These are phyloP conservation scores for Drosophila sordidapex DNA, from an alignment of 2,888 invertebrate species.

Conservation along the genomic window DNA sequence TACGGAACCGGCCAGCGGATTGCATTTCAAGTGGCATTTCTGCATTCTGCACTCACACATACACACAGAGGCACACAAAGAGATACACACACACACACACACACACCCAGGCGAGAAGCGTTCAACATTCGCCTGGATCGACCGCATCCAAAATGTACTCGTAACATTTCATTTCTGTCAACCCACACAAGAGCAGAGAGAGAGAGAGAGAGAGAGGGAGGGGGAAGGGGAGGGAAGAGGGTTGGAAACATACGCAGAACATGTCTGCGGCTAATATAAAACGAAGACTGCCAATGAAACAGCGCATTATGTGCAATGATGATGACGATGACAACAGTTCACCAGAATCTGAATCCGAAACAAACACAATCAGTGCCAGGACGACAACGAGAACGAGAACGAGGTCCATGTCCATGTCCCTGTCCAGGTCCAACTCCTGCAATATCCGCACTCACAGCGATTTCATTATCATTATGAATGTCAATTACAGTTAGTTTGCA, in stretches of 20 bases:
- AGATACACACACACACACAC: constrained; percentile 21
- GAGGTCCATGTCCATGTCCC: constrained; percentile 7
- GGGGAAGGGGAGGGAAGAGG: not conserved
- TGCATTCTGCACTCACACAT: constrained; percentile 60
- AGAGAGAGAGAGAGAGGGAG: not conserved
- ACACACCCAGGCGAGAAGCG: constrained; percentile 33
- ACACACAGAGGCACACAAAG: constrained; percentile 41
- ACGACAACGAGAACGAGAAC: not conserved
- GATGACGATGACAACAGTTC: constrained; percentile 20
- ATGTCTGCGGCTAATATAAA: constrained; percentile 80
- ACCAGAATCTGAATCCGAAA: constrained; percentile 13
- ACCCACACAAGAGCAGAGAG: constrained; percentile 21
- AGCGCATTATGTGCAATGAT: constrained; percentile 43
- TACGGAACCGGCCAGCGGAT: constrained; percentile 57
- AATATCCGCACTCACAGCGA: constrained; percentile 22
- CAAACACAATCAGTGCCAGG: constrained; percentile 5
- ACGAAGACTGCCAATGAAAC: constrained; percentile 67
- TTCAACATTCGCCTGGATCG: constrained; percentile 30
- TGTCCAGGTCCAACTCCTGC: not conserved
- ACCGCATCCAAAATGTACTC: constrained; percentile 66
- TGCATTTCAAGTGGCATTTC: constrained; percentile 73
- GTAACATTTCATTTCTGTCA: constrained; percentile 80
- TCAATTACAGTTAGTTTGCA: constrained; percentile 68
- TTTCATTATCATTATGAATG: constrained; percentile 71
- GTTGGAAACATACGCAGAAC: constrained; percentile 44